Evolutionary conservation across 2,113 vertebrate genomes (phyloP).

Genomic region (Peromyscus maniculatus): DNA sequence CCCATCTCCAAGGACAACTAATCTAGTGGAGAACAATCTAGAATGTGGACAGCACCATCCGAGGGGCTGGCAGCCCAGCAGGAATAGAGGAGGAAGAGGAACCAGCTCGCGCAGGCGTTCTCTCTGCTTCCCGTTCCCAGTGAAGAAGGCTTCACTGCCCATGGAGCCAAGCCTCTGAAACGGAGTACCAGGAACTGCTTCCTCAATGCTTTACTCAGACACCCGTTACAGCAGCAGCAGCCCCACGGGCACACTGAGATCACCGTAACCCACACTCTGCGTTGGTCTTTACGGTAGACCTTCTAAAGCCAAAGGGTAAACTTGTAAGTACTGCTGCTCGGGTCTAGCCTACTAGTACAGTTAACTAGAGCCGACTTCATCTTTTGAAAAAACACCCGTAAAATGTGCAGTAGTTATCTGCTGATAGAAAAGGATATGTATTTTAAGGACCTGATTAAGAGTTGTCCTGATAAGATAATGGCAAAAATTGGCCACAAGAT

Average conservation of each 20-base stretch:
- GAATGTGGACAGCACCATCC: neutral
- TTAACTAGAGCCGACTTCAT: neutral
- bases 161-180: neutral
- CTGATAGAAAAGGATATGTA: neutral
- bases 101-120: too few relatives aligned
- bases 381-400: neutral
- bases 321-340: neutral
- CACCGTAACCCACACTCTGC: neutral
- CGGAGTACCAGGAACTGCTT: neutral
- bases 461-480: neutral
- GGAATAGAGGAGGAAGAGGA: neutral
- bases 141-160: neutral
- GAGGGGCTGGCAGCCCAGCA: neutral
- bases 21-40: neutral
- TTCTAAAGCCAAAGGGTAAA: conserved; percentile 6
- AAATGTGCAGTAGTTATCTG: neutral
- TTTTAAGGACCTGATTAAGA: neutral
- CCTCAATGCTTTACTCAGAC: neutral
- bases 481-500: conserved; percentile 26
- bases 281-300: neutral
- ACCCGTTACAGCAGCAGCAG: too few relatives aligned
- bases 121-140: neutral
- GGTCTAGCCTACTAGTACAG: neutral
- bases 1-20: neutral
- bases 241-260: neutral